Evolutionary conservation across 2,888 invertebrate species (phyloP).

Genomic region (Andricus curvator): DNA sequence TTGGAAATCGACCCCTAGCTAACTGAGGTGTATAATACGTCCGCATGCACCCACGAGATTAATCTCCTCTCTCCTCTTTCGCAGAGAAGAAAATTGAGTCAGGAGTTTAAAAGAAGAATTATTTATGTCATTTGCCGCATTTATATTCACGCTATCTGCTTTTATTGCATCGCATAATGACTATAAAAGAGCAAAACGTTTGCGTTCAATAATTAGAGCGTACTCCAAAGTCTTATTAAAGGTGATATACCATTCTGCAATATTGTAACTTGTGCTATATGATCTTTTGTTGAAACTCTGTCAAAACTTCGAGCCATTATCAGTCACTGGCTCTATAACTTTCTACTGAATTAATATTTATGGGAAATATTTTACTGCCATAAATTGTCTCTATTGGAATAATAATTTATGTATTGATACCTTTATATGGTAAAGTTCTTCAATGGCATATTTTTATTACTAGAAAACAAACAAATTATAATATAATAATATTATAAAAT

Average conservation of each 20-base stretch:
- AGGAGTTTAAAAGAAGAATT: constrained; percentile 14
- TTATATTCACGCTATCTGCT: background rate
- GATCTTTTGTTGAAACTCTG: background rate
- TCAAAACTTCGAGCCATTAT: background rate
- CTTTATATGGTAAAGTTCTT: background rate
- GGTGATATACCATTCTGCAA: background rate
- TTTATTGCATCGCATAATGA: constrained; percentile 13
- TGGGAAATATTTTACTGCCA: background rate
- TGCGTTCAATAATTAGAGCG: constrained; percentile 18
- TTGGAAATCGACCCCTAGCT: constrained; percentile 32
- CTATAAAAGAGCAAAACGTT: constrained; percentile 4
- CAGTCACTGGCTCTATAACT: background rate
- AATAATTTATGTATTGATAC: background rate
- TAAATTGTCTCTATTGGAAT: background rate
- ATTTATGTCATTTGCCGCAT: constrained; percentile 6
- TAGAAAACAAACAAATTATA: too few relatives aligned
- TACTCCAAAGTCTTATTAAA: constrained; percentile 1
- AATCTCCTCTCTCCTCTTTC: constrained; percentile 19
- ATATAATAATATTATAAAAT: too few relatives aligned
- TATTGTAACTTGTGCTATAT: background rate
- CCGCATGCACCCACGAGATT: constrained; percentile 21
- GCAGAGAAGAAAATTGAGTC: constrained; percentile 6
- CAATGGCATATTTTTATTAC: too few relatives aligned
- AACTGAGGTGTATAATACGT: constrained; percentile 32
- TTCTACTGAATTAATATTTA: background rate